Evolutionary conservation across 2,888 invertebrate genomes (phyloP).

Genomic region (Rhabditophanes sp.): DNA sequence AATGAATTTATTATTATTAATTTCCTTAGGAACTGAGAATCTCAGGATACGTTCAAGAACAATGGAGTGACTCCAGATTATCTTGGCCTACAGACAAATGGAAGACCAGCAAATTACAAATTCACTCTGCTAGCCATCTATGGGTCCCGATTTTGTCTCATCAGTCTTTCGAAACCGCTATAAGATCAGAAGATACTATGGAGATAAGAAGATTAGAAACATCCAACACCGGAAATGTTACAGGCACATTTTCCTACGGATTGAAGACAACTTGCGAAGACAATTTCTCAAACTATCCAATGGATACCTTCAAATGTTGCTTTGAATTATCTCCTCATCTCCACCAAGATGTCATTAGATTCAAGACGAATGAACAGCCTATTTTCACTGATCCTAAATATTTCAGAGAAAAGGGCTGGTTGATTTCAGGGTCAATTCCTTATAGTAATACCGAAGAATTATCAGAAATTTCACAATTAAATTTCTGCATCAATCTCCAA

Average conservation of each 20-base stretch:
- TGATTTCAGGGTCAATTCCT: constrained; percentile 32
- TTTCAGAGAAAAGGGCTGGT: constrained; percentile 43
- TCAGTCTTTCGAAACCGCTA: constrained; percentile 29
- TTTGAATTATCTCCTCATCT: constrained; percentile 36
- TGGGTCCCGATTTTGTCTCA: constrained; percentile 36
- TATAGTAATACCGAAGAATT: constrained; percentile 14
- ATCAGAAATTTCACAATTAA: constrained; percentile 18
- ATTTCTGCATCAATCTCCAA: constrained; percentile 40
- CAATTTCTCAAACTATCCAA: constrained; percentile 6
- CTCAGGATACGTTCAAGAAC: constrained; percentile 21
- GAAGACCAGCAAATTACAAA: constrained; percentile 31
- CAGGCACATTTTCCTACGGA: constrained; percentile 37
- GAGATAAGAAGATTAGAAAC: constrained; percentile 35
- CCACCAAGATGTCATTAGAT: constrained; percentile 34
- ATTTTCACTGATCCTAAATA: constrained; percentile 43
- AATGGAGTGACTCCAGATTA: constrained; percentile 22
- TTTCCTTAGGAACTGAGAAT: constrained; percentile 12
- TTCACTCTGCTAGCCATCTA: no score
- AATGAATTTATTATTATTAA: not conserved
- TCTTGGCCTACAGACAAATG: constrained; percentile 25
- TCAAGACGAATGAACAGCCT: constrained; percentile 31
- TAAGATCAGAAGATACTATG: constrained; percentile 40
- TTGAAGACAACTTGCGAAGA: constrained; percentile 42
- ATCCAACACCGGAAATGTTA: constrained; percentile 31
- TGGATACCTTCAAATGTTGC: constrained; percentile 27